phyloP scores from a whole-genome alignment of 1,140 invertebrate species.

The Tetranychus cinnabarinus region DNA sequence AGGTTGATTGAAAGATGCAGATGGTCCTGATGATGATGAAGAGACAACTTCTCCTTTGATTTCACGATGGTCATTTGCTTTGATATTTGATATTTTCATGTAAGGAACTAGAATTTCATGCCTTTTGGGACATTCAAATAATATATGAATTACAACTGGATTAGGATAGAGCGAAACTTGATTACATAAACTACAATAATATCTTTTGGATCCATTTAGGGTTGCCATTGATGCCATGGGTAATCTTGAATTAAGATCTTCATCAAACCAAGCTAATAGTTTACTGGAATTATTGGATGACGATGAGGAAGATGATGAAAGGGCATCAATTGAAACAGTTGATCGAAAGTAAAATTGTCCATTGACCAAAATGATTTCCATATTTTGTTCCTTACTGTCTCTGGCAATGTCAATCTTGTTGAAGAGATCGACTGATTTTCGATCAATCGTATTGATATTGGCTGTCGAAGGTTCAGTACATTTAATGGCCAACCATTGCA shows the following conservation, averaged over 20 bases:
- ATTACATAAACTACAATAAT: constrained; percentile 13
- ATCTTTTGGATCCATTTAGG: constrained; percentile 13
- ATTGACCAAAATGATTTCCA: constrained; percentile 21
- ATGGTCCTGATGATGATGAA: too few relatives aligned
- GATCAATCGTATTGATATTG: background rate
- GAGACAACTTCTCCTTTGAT: background rate
- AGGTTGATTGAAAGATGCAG: background rate
- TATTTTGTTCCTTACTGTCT: constrained; percentile 22
- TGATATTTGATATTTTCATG: background rate
- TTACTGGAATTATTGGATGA: constrained; percentile 14
- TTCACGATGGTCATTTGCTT: too few relatives aligned
- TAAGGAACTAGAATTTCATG: background rate
- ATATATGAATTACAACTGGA: constrained; percentile 13
- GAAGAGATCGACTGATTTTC: background rate
- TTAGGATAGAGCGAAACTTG: constrained; percentile 13
- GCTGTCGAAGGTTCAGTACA: background rate
- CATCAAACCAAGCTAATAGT: constrained; percentile 24
- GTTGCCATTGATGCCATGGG: constrained; percentile 15
- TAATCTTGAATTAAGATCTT: constrained; percentile 20
- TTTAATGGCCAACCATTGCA: constrained; percentile 4
- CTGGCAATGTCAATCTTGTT: constrained; percentile 14
- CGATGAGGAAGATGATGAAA: too few relatives aligned
- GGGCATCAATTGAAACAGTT: constrained; percentile 12
- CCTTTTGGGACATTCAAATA: constrained; percentile 11
- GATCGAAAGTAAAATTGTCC: constrained; percentile 22